Conservation (phyloP, 2,797 vertebrate species). For the Arremon aurantiirostris region DNA sequence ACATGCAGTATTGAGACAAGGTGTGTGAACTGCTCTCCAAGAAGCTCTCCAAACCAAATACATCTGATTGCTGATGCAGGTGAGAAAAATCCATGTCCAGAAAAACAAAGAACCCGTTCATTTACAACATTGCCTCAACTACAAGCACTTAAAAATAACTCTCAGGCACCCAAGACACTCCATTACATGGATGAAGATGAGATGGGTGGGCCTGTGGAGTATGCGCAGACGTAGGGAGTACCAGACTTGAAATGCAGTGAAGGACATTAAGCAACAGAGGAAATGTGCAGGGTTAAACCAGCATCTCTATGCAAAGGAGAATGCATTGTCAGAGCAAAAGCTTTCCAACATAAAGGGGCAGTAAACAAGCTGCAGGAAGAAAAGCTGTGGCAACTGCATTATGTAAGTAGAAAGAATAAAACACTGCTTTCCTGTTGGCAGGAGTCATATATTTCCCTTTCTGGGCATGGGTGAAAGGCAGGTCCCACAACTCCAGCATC, state of each 20-base stretch:
- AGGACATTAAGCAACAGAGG: neutral
- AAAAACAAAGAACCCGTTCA: neutral
- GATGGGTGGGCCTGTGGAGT: neutral
- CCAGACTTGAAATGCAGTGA: neutral
- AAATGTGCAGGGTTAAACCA: neutral
- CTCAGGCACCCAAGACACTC: neutral
- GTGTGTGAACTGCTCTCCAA: neutral
- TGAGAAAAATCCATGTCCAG: neutral
- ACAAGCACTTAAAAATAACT: neutral
- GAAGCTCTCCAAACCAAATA: neutral
- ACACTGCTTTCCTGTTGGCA: neutral
- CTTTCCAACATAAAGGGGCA: neutral
- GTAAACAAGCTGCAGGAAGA: neutral
- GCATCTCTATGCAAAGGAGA: neutral
- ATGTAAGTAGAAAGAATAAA: neutral
- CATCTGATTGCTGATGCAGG: neutral
- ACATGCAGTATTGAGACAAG: neutral
- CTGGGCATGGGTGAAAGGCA: neutral
- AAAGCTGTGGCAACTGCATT: neutral
- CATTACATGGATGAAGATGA: accelerated
- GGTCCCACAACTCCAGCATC: neutral
- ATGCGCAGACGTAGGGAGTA: neutral
- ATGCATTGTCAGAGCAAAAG: neutral
- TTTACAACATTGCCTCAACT: neutral
- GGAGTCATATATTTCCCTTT: neutral